Conservation (phyloP, 2,888 invertebrate species). For the Napeogenes inachia region DNA sequence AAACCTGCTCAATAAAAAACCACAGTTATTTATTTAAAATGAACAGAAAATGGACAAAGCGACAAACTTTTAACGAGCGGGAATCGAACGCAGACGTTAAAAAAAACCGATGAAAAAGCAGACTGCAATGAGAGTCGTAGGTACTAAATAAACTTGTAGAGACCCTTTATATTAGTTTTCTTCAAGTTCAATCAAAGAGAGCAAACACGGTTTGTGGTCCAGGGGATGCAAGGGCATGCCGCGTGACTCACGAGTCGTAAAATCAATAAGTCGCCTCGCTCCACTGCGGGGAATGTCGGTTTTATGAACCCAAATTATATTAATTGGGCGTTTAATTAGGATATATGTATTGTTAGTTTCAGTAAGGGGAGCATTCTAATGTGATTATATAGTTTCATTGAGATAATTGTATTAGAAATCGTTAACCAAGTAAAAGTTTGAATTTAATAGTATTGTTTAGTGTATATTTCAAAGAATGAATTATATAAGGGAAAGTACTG, state of each 20-base stretch:
- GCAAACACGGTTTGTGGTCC: slow-evolving; percentile 55
- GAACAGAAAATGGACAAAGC: slow-evolving; percentile 25
- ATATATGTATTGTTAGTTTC: slow-evolving; percentile 9
- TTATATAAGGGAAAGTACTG: slow-evolving; percentile 6
- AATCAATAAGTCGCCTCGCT: slow-evolving; percentile 63
- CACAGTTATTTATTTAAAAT: slow-evolving; percentile 19
- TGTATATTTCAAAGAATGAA: neutral
- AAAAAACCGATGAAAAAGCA: slow-evolving; percentile 34
- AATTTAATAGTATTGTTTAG: neutral
- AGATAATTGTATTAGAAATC: no score
- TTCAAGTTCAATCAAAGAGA: slow-evolving; percentile 68
- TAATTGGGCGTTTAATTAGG: slow-evolving; percentile 28
- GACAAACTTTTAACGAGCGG: slow-evolving; percentile 51
- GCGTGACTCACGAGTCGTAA: slow-evolving; percentile 66
- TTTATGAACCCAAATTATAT: slow-evolving; percentile 29
- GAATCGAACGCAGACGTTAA: slow-evolving; percentile 43
- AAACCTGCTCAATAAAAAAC: slow-evolving; percentile 18
- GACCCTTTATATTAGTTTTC: slow-evolving; percentile 45
- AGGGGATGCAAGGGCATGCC: slow-evolving; percentile 36
- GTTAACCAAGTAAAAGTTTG: no score
- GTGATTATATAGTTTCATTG: neutral
- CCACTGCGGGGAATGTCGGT: slow-evolving; percentile 28
- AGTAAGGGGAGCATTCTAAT: neutral
- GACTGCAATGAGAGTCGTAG: slow-evolving; percentile 51
- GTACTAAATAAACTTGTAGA: slow-evolving; percentile 46